Evolutionary conservation across 1,140 invertebrate species (phyloP).

Genomic region (Coenobita brevimanus): DNA sequence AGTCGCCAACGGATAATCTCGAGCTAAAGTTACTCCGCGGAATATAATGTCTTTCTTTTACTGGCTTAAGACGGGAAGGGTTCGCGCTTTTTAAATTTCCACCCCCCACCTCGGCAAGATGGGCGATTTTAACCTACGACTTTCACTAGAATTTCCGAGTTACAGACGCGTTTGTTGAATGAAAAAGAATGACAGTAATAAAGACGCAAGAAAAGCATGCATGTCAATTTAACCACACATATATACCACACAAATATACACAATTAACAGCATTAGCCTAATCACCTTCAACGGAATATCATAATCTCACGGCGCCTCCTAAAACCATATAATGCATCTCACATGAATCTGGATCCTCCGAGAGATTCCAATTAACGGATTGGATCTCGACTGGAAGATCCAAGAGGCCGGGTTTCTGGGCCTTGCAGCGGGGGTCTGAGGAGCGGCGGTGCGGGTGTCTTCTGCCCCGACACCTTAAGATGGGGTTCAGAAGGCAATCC

Average conservation of each 20-base stretch:
- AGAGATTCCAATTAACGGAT: conserved; percentile 55
- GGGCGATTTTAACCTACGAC: too few relatives aligned
- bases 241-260: too few relatives aligned
- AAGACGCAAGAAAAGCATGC: too few relatives aligned
- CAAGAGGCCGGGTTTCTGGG: conserved; percentile 13
- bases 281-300: too few relatives aligned
- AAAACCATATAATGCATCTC: conserved; percentile 49
- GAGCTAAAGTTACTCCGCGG: conserved; percentile 34
- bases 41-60: conserved; percentile 22
- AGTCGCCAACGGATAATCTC: conserved; percentile 42
- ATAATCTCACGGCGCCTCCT: not conserved
- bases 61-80: not conserved
- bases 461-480: conserved; percentile 47
- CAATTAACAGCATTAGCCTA: too few relatives aligned
- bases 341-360: conserved; percentile 48
- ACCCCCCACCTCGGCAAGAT: too few relatives aligned
- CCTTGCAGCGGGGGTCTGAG: conserved; percentile 24
- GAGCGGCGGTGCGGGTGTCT: conserved; percentile 29
- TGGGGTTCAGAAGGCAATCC: conserved; percentile 49
- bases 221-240: too few relatives aligned
- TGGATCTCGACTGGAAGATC: conserved; percentile 49
- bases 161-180: too few relatives aligned
- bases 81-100: not conserved
- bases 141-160: too few relatives aligned
- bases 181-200: too few relatives aligned